Evolutionary conservation across 1,140 invertebrate species (phyloP), one percentile per base, ranked within the genome.

Genomic region (Dendrolimus punctatus): DNA sequence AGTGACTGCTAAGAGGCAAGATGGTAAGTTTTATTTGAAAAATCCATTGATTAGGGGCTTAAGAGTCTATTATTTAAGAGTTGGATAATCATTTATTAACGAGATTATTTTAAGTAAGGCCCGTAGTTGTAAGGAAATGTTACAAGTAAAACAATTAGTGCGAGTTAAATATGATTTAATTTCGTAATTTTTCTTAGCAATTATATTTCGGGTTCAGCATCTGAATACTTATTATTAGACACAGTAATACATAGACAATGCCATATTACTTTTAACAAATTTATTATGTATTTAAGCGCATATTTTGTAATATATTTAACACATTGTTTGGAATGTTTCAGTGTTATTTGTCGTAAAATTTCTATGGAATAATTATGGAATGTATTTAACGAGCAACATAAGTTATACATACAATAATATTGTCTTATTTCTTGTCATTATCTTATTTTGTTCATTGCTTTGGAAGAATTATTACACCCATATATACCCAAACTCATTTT

Each of bases 121-220:
- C n/a, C 8, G 6, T 50, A 6, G n/a, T 50, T 40, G 8, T 36
- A 8, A 7, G 9, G 40, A 9, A 37, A 43, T 43, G n/a, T 37
- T 6, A 36, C 9, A 51, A 41, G 7, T 42, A 51, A 51, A 51
- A 50, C 41, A 52, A 55, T 4, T 40, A 38, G 50, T 69, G 76
- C 80, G 75, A 82, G 81, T 85, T 85, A 85, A 85, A 85, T 85
- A 85, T 83, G 76, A 79, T 85, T 82, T 85, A 83, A 85, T 85
- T 82, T 82, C 73, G 73, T 85, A 82, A 83, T 80, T 81, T 79
- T 76, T 84, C 80, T 80, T 84, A 85, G 81, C 81, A 77, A 75
- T 81, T 80, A 81, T 82, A 80, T 82, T 84, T 82, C 75, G 70
- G 79, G 76, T 70, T 81, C 76, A 81, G 81, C 81, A 76, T 81